These are phyloP conservation scores for Drosophila siamana DNA, from an alignment of 2,888 invertebrate species.

Conservation along the genomic window DNA sequence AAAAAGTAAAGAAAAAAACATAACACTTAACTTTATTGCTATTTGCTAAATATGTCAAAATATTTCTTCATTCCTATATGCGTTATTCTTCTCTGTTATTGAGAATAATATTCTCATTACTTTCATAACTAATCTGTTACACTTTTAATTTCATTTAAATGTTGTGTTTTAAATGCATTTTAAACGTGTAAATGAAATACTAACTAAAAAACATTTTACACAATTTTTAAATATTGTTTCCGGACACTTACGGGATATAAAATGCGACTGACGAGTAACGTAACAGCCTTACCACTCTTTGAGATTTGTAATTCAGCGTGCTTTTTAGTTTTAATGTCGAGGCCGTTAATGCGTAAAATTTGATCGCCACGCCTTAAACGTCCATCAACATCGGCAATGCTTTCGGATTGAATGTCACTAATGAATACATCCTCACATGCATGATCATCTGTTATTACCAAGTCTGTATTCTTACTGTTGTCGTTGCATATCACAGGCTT, in stretches of 20 bases:
- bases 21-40: background rate
- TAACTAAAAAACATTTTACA: no score
- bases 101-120: no score
- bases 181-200: no score
- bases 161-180: no score
- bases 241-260: slow-evolving; percentile 86
- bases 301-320: slow-evolving; percentile 88
- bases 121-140: background rate
- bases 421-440: slow-evolving; percentile 88
- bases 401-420: slow-evolving; percentile 88
- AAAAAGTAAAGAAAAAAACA: background rate
- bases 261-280: slow-evolving; percentile 88
- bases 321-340: slow-evolving; percentile 87
- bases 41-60: no score
- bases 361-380: slow-evolving; percentile 88
- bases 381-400: slow-evolving; percentile 88
- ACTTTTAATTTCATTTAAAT: no score
- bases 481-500: slow-evolving; percentile 42
- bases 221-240: background rate
- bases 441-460: slow-evolving; percentile 86
- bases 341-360: slow-evolving; percentile 88
- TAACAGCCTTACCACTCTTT: slow-evolving; percentile 87
- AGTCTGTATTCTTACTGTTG: slow-evolving; percentile 66
- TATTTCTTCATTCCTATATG: no score
- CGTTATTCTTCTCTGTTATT: no score